phyloP scores from a whole-genome alignment of 2,113 vertebrate species.

The Garra rufa region DNA sequence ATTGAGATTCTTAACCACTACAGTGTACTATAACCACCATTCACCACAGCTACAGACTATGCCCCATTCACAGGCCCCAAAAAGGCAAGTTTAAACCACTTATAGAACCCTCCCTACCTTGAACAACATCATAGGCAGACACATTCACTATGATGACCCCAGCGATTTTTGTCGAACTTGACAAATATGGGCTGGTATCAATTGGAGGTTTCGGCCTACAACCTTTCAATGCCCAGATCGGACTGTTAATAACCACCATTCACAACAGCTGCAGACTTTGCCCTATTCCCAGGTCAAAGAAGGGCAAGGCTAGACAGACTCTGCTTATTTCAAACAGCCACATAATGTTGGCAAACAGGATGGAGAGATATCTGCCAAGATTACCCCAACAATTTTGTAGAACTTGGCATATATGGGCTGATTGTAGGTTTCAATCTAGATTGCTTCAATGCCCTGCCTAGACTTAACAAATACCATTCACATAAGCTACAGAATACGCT shows the following conservation, averaged over 20 bases:
- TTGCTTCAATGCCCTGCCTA: no score
- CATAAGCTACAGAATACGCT: no score
- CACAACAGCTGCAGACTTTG: no score
- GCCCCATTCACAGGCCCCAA: not conserved
- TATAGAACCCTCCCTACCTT: constrained; percentile 79
- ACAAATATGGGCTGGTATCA: constrained; percentile 87
- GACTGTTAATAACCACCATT: no score
- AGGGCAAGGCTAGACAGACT: no score
- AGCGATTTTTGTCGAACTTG: constrained; percentile 93
- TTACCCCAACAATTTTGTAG: constrained; percentile 95
- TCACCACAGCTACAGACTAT: not conserved
- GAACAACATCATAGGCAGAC: constrained; percentile 97
- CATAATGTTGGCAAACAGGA: no score
- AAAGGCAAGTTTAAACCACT: no score
- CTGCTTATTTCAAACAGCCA: no score
- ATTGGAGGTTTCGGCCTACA: constrained; percentile 59
- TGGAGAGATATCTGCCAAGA: constrained; percentile 89
- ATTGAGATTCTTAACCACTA: not conserved
- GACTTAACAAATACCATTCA: no score
- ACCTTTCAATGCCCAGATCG: constrained; percentile 94
- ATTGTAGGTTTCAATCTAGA: no score
- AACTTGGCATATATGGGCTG: constrained; percentile 82
- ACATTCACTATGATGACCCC: constrained; percentile 92
- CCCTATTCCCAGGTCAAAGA: no score
- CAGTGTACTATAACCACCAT: not conserved